Evolutionary conservation across 2,113 vertebrate species (phyloP), one percentile per base, ranked within the genome.

Genomic region (Salvelinus fontinalis): DNA sequence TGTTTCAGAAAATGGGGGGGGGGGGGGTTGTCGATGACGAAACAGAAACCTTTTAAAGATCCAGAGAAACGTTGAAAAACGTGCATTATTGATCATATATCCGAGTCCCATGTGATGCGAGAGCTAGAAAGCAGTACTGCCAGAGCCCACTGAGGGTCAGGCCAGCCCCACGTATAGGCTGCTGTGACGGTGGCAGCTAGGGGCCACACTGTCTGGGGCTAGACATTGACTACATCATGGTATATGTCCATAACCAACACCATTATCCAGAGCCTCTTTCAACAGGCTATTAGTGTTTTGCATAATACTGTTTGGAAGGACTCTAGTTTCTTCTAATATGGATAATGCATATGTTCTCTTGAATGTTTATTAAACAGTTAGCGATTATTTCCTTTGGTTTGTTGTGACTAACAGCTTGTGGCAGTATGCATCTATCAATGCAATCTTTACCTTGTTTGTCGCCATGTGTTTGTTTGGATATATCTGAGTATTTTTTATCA

Each of bases 401-500:
- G 9, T 44, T 44, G 39, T 44, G 39, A 44, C 39, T 44, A 44
- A 44, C 9, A 44, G 39, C 9, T 44, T 44, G 9, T 44, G 39
- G 39, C 9, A 11, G 39, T 44, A 12, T 44, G 54, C 54, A 57
- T 14, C 51, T 57, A 57, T 57, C 51, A 57, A 4, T 57, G 51
- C 16, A 57, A 57, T 57, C 18, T 7, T 57, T 14, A 13, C 73
- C 24, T 13, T 57, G 62, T 20, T 76, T 69, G 11, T 34, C 18
- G 22, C 44, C 31, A 13, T 13, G 54, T n/a, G 39, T 54, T 72
- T 65, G 71, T 67, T 6, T 34, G 59, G 5, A 59, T 22, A 39
- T 20, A 70, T 39, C 20, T 70, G 20, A 26, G 57, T 81, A 49
- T 44, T 62, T 44, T 62, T 71, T 70, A 75, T 80, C 51, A 79